Percentiles rank a stretch among this genome's conserved stretches.
These are phyloP conservation scores for Rugalucina vietnamica DNA, from an alignment of 2,888 invertebrate genomes.

Conservation along the genomic window DNA sequence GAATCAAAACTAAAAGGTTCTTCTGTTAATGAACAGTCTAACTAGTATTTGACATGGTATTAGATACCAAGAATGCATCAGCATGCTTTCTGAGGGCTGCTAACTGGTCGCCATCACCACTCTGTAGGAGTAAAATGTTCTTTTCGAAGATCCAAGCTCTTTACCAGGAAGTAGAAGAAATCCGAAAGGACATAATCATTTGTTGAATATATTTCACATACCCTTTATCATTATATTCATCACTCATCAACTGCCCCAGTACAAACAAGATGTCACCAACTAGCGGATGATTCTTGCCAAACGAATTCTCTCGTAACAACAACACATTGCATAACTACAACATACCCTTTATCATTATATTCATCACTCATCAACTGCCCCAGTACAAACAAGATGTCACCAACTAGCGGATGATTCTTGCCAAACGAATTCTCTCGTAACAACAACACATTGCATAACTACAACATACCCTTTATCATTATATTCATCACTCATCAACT, in stretches of 20 bases:
- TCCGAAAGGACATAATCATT: too few species aligned
- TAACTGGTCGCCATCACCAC: too few species aligned
- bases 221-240: conserved; percentile 69
- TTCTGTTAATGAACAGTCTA: too few species aligned
- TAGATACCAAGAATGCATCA: too few species aligned
- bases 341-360: conserved; percentile 70
- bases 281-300: conserved; percentile 75
- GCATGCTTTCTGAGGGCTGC: too few species aligned
- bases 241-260: conserved; percentile 72
- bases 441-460: conserved; percentile 63
- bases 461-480: conserved; percentile 70
- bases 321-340: conserved; percentile 63
- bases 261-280: conserved; percentile 77
- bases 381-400: conserved; percentile 74
- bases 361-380: conserved; percentile 70
- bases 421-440: conserved; percentile 78
- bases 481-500: conserved; percentile 62
- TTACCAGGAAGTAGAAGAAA: too few species aligned
- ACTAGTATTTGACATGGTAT: too few species aligned
- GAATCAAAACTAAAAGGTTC: too few species aligned
- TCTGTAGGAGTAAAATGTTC: too few species aligned
- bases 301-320: conserved; percentile 73
- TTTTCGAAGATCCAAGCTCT: too few species aligned
- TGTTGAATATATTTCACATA: too few species aligned
- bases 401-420: conserved; percentile 76